Conservation (phyloP, 2,797 vertebrate species). For the Arctocebus calabarensis region DNA sequence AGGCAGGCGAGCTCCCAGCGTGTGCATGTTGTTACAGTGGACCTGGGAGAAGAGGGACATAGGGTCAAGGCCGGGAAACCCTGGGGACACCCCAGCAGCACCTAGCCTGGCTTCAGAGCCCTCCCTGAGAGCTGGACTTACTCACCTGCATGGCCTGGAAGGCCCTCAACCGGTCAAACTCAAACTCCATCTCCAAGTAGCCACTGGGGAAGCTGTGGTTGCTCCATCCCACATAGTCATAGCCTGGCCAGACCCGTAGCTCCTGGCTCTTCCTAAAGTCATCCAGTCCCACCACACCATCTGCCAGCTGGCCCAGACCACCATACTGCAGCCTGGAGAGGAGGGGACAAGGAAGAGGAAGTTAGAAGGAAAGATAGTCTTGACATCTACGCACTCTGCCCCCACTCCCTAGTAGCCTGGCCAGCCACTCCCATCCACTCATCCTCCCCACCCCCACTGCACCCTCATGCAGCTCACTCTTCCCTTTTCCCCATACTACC, state of each 20-base stretch:
- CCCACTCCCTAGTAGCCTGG: not conserved
- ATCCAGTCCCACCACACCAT: conserved; percentile 94
- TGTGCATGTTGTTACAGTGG: conserved; percentile 96
- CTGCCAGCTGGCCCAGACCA: conserved; percentile 94
- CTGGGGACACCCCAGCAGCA: fast-evolving
- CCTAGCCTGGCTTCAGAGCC: not conserved
- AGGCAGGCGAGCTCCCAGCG: conserved; percentile 93
- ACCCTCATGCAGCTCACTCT: not conserved
- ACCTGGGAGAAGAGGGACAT: conserved; percentile 86
- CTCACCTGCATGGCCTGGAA: conserved; percentile 87
- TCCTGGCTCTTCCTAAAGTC: conserved; percentile 94
- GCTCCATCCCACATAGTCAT: conserved; percentile 96
- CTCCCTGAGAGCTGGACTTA: fast-evolving
- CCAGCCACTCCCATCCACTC: not conserved
- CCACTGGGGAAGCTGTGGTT: conserved; percentile 89
- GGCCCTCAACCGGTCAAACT: conserved; percentile 90
- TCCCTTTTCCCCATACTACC: not conserved
- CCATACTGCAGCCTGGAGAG: conserved; percentile 92
- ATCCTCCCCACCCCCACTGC: not conserved
- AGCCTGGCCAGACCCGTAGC: conserved; percentile 96
- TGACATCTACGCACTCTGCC: not conserved
- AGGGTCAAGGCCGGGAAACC: not conserved
- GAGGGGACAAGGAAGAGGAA: not conserved
- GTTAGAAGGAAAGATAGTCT: not conserved
- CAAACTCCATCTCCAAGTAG: conserved; percentile 95